A percentile compares a stretch with the other conserved stretches of the same genome.
Conservation (phyloP, 2,888 invertebrate genomes). For the Drosophila eohydei region DNA sequence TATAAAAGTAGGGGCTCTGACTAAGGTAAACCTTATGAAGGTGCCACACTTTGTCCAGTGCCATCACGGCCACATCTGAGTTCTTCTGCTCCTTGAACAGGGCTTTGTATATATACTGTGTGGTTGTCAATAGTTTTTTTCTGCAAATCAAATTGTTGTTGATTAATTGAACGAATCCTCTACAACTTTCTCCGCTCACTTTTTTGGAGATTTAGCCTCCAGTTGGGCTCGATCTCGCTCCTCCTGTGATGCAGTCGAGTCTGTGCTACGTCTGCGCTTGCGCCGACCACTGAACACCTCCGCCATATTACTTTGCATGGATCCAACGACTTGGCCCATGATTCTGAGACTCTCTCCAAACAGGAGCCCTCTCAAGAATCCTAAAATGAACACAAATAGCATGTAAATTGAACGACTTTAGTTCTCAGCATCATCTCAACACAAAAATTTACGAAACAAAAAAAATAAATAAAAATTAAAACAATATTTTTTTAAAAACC, state of each 20-base stretch:
- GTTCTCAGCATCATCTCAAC: not conserved
- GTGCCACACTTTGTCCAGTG: conserved; percentile 90
- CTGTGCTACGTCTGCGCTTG: conserved; percentile 86
- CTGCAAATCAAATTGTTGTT: conserved; percentile 58
- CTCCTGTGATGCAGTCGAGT: conserved; percentile 58
- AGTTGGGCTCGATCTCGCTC: conserved; percentile 84
- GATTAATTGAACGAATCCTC: not conserved
- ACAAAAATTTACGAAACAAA: not conserved
- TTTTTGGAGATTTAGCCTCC: conserved; percentile 86
- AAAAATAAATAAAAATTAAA: not conserved
- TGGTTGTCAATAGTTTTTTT: conserved; percentile 89
- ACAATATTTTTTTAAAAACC: not conserved
- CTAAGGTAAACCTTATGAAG: conserved; percentile 92
- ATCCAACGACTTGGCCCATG: conserved; percentile 85
- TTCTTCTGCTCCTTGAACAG: conserved; percentile 91
- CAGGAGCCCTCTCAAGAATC: not conserved
- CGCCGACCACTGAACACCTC: conserved; percentile 86
- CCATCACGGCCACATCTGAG: conserved; percentile 90
- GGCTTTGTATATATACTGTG: conserved; percentile 92
- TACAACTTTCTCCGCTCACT: conserved; percentile 84
- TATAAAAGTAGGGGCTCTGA: conserved; percentile 92
- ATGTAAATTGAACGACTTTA: not conserved
- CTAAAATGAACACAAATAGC: not conserved
- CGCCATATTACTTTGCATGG: conserved; percentile 84
- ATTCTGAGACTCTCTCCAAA: conserved; percentile 12